Percentiles rank a stretch among this genome's conserved stretches.
phyloP scores from a whole-genome alignment of 2,888 invertebrate species.

The Aleiodes alternator region DNA sequence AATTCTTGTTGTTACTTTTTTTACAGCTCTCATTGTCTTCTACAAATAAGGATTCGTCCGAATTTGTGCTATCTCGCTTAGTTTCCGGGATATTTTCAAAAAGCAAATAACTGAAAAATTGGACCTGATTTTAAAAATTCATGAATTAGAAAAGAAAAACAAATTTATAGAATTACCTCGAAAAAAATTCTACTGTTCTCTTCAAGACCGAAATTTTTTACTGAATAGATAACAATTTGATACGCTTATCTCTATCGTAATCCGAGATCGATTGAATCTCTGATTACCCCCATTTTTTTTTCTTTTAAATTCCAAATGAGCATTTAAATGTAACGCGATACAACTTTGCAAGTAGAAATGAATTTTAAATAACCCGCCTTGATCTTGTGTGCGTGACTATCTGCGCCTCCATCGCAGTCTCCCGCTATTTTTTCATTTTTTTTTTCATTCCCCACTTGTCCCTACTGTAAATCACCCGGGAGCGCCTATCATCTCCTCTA shows the following conservation, averaged over 20 bases:
- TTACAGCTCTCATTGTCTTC: too few species aligned
- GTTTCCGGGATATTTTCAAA: too few species aligned
- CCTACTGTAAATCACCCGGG: slow-evolving; percentile 34
- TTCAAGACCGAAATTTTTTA: background rate
- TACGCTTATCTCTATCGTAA: background rate
- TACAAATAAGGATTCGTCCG: too few species aligned
- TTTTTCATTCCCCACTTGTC: background rate
- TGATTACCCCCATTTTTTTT: slow-evolving; percentile 12
- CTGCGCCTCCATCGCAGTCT: slow-evolving; percentile 49
- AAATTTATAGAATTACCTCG: too few species aligned
- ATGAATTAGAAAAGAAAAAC: too few species aligned
- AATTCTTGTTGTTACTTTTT: too few species aligned
- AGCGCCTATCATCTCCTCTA: background rate
- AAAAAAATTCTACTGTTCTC: too few species aligned
- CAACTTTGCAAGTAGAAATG: slow-evolving; percentile 49
- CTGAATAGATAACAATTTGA: background rate
- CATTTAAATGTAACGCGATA: slow-evolving; percentile 51
- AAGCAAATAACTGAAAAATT: too few species aligned
- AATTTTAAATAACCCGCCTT: slow-evolving; percentile 59
- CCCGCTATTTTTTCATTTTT: slow-evolving; percentile 31
- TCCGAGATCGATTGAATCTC: background rate
- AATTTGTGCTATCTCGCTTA: too few species aligned
- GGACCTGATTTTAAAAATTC: too few species aligned
- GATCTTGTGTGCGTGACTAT: slow-evolving; percentile 60
- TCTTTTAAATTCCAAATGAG: slow-evolving; percentile 27